Conservation (phyloP, 2,888 invertebrate genomes). For the Oegoconia quadripuncta region DNA sequence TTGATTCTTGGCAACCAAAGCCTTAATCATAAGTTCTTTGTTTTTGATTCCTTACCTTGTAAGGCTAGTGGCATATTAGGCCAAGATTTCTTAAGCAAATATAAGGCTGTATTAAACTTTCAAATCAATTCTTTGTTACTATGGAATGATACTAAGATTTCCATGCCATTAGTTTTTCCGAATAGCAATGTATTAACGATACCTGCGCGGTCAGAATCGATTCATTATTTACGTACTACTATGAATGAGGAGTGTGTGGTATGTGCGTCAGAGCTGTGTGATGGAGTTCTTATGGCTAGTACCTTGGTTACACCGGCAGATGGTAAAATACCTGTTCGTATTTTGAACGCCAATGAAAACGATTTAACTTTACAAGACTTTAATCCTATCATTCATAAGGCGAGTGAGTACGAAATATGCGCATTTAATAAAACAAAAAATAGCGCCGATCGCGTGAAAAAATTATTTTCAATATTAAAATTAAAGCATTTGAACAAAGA, state of each 20-base stretch:
- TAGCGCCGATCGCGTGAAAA: constrained; percentile 14
- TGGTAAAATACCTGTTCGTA: constrained; percentile 10
- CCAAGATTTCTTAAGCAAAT: constrained; percentile 8
- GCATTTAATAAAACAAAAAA: constrained; percentile 4
- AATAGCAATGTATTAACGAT: too few relatives aligned
- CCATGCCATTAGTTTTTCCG: not conserved
- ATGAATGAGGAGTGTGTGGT: constrained; percentile 14
- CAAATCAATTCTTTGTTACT: not conserved
- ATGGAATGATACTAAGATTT: too few relatives aligned
- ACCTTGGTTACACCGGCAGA: constrained; percentile 7
- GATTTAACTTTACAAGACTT: constrained; percentile 7
- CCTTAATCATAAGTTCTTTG: constrained; percentile 11
- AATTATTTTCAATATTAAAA: constrained; percentile 11
- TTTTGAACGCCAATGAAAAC: constrained; percentile 12
- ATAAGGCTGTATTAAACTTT: not conserved
- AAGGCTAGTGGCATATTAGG: constrained; percentile 8
- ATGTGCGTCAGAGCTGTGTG: constrained; percentile 10
- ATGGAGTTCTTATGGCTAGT: constrained; percentile 12
- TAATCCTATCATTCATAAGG: constrained; percentile 5
- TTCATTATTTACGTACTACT: constrained; percentile 13
- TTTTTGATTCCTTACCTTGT: constrained; percentile 8
- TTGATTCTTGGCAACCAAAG: not conserved
- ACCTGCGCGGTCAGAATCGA: constrained; percentile 13
- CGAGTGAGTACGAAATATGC: constrained; percentile 9
- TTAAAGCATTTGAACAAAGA: constrained; percentile 2